Conservation (phyloP, 2,113 vertebrate species). For the Heterocephalus glaber region DNA sequence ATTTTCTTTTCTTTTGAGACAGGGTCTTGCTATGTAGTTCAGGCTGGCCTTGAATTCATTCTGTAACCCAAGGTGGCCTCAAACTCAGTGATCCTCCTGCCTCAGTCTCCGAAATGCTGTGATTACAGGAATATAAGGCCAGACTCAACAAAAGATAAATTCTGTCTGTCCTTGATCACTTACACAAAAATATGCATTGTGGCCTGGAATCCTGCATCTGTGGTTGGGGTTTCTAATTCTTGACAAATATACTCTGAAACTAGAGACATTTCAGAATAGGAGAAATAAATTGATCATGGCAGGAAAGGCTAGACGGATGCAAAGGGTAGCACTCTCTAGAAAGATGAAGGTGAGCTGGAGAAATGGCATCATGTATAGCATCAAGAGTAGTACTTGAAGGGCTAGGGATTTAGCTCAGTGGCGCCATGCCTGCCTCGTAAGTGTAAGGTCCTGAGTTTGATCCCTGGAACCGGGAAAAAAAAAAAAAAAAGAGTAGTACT, state of each 20-base stretch:
- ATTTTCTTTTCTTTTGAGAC: not conserved
- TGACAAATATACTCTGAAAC: not conserved
- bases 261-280: slow-evolving; percentile 24
- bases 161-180: not conserved
- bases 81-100: not conserved
- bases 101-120: not conserved
- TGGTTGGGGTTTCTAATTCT: slow-evolving; percentile 16
- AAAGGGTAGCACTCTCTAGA: not conserved
- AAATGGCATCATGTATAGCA: not conserved
- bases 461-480: too few species aligned
- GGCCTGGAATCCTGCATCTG: not conserved
- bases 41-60: not conserved
- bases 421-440: too few species aligned
- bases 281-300: slow-evolving; percentile 15
- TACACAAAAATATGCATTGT: not conserved
- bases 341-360: not conserved
- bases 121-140: too few species aligned
- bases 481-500: not conserved
- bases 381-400: not conserved
- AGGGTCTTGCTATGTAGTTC: not conserved
- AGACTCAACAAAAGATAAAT: too few species aligned
- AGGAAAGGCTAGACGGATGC: not conserved
- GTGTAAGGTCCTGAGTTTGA: too few species aligned
- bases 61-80: not conserved
- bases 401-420: too few species aligned